Evolutionary conservation across 1,140 invertebrate genomes (phyloP).

Genomic region (Drosophila santomea): DNA sequence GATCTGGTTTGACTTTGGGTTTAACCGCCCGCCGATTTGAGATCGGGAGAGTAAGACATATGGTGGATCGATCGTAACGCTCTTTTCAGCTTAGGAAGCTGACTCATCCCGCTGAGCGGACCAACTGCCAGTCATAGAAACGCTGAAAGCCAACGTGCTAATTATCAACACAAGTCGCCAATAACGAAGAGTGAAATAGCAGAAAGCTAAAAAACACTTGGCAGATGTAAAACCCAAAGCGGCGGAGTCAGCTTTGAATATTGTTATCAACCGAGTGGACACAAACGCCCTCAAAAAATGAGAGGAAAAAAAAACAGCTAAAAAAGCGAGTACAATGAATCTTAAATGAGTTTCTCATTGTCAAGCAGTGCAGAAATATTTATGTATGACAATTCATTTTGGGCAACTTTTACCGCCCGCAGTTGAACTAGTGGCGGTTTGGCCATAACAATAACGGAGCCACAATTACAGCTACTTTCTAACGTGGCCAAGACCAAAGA

Average conservation of each 20-base stretch:
- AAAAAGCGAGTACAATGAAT: conserved; percentile 35
- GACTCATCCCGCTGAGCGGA: conserved; percentile 45
- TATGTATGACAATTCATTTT: conserved; percentile 66
- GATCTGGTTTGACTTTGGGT: conserved; percentile 35
- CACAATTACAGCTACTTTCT: conserved; percentile 75
- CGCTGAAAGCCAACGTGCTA: conserved; percentile 41
- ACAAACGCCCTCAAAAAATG: conserved; percentile 25
- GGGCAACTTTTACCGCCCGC: conserved; percentile 68
- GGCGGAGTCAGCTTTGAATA: conserved; percentile 24
- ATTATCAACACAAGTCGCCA: conserved; percentile 53
- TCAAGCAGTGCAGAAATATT: conserved; percentile 32
- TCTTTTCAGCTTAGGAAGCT: conserved; percentile 26
- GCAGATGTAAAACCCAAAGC: conserved; percentile 45
- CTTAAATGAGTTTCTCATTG: conserved; percentile 28
- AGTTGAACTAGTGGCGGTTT: conserved; percentile 40
- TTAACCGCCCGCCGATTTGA: conserved; percentile 26
- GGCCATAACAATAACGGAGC: conserved; percentile 49
- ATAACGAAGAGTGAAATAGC: conserved; percentile 43
- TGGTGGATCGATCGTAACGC: conserved; percentile 15
- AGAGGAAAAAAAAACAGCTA: neutral
- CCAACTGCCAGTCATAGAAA: conserved; percentile 30
- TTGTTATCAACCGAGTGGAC: conserved; percentile 32
- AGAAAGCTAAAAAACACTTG: conserved; percentile 47
- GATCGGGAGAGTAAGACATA: conserved; percentile 1
- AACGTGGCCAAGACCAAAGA: conserved; percentile 67